Percentiles rank a stretch among this genome's conserved stretches.
These are phyloP conservation scores for Diplazon laetatorius DNA, from an alignment of 2,888 invertebrate genomes.

Conservation along the genomic window DNA sequence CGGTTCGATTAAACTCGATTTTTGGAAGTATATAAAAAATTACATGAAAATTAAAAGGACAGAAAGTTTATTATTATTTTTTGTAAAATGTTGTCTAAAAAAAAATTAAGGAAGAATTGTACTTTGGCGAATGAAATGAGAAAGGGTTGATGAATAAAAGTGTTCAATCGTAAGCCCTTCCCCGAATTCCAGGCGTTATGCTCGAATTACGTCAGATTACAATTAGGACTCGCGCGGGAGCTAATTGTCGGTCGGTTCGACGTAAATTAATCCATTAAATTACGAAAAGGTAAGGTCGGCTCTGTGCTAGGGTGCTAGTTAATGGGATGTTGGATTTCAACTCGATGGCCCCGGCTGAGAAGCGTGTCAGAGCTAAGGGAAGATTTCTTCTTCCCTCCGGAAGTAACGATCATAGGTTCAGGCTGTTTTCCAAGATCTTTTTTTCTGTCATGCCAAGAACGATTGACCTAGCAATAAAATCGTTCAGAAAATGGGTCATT, in stretches of 20 bases:
- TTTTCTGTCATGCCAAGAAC: not conserved
- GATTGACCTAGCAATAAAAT: slow-evolving; percentile 23
- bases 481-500: slow-evolving; percentile 26
- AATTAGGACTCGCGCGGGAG: slow-evolving; percentile 62
- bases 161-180: not conserved
- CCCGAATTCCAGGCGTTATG: not conserved
- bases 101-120: too few relatives aligned
- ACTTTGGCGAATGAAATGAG: too few relatives aligned
- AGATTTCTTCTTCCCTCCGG: slow-evolving; percentile 32
- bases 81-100: too few relatives aligned
- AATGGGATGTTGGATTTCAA: slow-evolving; percentile 4
- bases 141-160: not conserved
- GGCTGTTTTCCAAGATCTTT: slow-evolving; percentile 49
- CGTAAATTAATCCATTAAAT: slow-evolving; percentile 65
- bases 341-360: not conserved
- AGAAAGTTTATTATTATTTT: not conserved
- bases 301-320: not conserved
- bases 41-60: not conserved
- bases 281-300: slow-evolving; percentile 46
- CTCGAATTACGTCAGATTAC: slow-evolving; percentile 50
- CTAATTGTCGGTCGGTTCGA: slow-evolving; percentile 64
- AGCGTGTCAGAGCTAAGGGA: slow-evolving; percentile 34
- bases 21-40: not conserved
- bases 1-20: slow-evolving; percentile 1
- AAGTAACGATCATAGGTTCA: slow-evolving; percentile 52